Conservation (phyloP, 2,888 invertebrate species). For the Hemaris fuciformis region DNA sequence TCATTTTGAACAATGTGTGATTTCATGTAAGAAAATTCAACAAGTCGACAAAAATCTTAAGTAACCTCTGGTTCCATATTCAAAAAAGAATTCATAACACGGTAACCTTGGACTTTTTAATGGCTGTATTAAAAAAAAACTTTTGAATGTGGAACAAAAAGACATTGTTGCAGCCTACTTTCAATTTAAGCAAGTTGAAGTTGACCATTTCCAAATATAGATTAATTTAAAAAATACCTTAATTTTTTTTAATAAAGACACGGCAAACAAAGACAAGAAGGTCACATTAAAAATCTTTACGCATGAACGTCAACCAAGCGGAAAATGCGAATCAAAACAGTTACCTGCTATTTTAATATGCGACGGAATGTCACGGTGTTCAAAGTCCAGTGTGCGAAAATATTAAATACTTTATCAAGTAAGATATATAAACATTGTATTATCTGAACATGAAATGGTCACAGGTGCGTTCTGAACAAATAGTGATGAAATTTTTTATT, state of each 20-base stretch:
- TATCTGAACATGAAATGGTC: not conserved
- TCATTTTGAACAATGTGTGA: not conserved
- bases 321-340: not conserved
- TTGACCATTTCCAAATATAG: not conserved
- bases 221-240: not conserved
- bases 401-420: not conserved
- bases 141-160: no score
- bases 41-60: not conserved
- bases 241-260: no score
- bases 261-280: not conserved
- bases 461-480: not conserved
- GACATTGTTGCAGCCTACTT: not conserved
- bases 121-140: no score
- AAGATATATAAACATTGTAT: not conserved
- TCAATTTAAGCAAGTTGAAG: not conserved
- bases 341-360: not conserved
- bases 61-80: not conserved
- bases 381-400: not conserved
- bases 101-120: no score
- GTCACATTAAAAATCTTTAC: not conserved
- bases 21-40: not conserved
- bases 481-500: no score
- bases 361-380: not conserved
- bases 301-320: not conserved
- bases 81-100: not conserved